Evolutionary conservation across 2,888 invertebrate species (phyloP), one percentile per base, ranked within the genome.

Genomic region (Craniophora ligustri): DNA sequence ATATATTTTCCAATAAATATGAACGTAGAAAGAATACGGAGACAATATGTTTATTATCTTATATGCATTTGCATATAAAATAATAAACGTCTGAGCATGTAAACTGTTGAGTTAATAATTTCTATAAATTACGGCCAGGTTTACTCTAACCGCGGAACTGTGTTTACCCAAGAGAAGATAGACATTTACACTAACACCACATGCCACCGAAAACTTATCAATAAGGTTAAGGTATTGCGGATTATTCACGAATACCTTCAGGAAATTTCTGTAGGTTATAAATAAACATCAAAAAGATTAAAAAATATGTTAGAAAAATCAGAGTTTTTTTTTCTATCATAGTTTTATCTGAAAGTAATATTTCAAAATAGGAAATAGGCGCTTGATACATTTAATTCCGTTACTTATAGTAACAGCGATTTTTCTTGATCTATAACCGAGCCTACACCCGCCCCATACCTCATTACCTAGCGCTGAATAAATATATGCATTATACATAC

Each of bases 401-500:
- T 30, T 32, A 39, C 46, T 47, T 21, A 26, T 30, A 39, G 45
- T 10, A 46, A 50, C 34, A 16, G 16, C 19, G 10, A 49, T 18
- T 18, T 23, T 11, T 44, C 18, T 6, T 14, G 10, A 39, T 13
- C 10, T 13, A 13, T 14, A 23, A 42, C 14, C 38, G 13, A 66
- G 13, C 35, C 13, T 35, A 21, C 11, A 4, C 35, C 34, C 5
- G 44, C 26, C 10, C 26, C 14, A 45, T 18, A 30, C 41, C 39
- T 50, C 39, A 41, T 13, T 26, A 34, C 3, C 31, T 35, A 34
- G 26, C 19, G 41, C 42, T 28, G 42, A 19, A 48, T 67, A 26
- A n/a, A 26, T 4, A 26, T 2, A 45, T 59, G 66, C 49, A 28
- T 14, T 34, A 36, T 47, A 35, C 6, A 31, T 32, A 40, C 44